Evolutionary conservation across 2,113 vertebrate species (phyloP).

Genomic region (Australoheros scitulus): DNA sequence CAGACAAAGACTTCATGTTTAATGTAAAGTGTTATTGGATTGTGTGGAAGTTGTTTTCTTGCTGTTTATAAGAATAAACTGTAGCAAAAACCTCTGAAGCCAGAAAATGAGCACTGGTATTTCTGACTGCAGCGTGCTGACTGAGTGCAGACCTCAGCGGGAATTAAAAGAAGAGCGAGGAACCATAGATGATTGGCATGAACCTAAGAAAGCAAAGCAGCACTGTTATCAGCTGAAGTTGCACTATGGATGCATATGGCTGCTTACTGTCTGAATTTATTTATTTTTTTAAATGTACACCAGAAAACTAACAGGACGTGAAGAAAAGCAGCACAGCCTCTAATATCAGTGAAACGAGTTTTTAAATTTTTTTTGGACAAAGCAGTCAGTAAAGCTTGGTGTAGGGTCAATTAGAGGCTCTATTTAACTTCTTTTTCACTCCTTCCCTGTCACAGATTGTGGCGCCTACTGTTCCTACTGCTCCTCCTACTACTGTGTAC

Average conservation of each 20-base stretch:
- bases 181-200: conserved; percentile 33
- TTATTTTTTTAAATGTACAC: neutral
- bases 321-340: neutral
- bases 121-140: conserved; percentile 25
- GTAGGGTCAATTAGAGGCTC: neutral
- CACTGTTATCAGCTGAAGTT: conserved; percentile 18
- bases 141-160: conserved; percentile 51
- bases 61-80: conserved; percentile 28
- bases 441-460: neutral
- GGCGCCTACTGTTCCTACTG: too few relatives aligned
- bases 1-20: conserved; percentile 15
- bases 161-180: conserved; percentile 26
- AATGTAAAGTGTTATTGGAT: neutral
- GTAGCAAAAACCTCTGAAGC: conserved; percentile 34
- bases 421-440: neutral
- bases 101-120: conserved; percentile 43
- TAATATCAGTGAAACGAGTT: neutral
- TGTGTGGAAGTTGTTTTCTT: conserved; percentile 18
- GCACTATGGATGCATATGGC: neutral
- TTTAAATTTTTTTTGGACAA: neutral
- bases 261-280: neutral
- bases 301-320: neutral
- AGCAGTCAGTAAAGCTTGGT: conserved; percentile 7
- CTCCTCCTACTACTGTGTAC: too few relatives aligned
- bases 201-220: conserved; percentile 13